A percentile compares a stretch with the other conserved stretches of the same genome.
Evolutionary conservation across 2,888 invertebrate species (phyloP).

Genomic region (Asteroscopus sphinx): DNA sequence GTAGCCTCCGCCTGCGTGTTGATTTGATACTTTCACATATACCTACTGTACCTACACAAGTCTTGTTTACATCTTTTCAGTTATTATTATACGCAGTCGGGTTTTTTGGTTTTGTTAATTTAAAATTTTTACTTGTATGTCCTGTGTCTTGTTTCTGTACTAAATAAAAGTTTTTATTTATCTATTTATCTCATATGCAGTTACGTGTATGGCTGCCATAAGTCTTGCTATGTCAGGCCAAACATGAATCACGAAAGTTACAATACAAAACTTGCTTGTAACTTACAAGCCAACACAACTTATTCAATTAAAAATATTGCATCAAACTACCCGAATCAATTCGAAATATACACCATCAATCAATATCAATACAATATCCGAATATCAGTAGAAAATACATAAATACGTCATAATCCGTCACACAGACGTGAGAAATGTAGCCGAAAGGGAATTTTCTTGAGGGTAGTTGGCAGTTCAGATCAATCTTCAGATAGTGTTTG

Average conservation of each 20-base stretch:
- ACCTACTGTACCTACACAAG: too few relatives aligned
- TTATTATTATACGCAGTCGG: too few relatives aligned
- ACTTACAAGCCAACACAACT: not conserved
- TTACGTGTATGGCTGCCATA: too few relatives aligned
- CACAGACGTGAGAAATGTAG: conserved; percentile 60
- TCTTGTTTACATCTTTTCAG: too few relatives aligned
- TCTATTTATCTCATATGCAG: too few relatives aligned
- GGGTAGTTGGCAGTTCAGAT: conserved; percentile 47
- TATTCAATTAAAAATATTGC: conserved; percentile 3
- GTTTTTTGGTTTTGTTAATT: too few relatives aligned
- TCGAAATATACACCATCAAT: conserved; percentile 4
- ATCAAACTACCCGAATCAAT: not conserved
- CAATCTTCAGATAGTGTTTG: conserved; percentile 45
- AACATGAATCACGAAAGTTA: not conserved
- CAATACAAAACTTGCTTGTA: not conserved
- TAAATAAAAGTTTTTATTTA: too few relatives aligned
- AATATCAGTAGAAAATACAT: conserved; percentile 62
- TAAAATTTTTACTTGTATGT: too few relatives aligned
- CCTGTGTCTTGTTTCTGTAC: too few relatives aligned
- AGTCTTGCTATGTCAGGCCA: too few relatives aligned
- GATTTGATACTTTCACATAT: too few relatives aligned
- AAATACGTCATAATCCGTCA: conserved; percentile 80
- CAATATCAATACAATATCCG: conserved; percentile 59
- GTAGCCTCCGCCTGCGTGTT: too few relatives aligned
- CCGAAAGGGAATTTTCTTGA: conserved; percentile 54